phyloP scores from a whole-genome alignment of 2,888 invertebrate genomes.

The Agriotes lineatus region DNA sequence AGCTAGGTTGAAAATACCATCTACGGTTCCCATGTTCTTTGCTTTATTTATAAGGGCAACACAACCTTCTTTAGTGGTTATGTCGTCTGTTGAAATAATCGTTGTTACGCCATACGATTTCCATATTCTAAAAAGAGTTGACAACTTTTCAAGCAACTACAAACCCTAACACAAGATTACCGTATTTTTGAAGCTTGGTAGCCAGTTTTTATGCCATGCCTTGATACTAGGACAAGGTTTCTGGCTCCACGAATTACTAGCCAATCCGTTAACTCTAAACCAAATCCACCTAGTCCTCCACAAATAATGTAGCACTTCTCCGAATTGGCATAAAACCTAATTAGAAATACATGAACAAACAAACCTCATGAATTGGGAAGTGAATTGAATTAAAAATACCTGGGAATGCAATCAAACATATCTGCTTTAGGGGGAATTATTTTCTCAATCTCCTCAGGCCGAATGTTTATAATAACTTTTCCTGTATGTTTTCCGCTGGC shows the following conservation, averaged over 20 bases:
- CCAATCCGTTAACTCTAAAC: conserved; percentile 90
- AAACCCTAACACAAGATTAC: conserved; percentile 60
- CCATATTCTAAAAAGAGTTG: conserved; percentile 74
- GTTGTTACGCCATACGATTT: conserved; percentile 77
- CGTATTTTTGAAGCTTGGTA: conserved; percentile 83
- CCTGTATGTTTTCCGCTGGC: conserved; percentile 84
- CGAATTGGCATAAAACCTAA: conserved; percentile 69
- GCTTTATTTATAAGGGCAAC: conserved; percentile 76
- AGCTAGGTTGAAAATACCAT: conserved; percentile 91
- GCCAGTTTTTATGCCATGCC: conserved; percentile 82
- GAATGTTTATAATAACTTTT: conserved; percentile 71
- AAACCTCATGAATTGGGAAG: conserved; percentile 47
- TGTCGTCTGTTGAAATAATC: conserved; percentile 78
- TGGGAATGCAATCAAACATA: conserved; percentile 43
- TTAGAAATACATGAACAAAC: conserved; percentile 6
- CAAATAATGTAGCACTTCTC: conserved; percentile 73
- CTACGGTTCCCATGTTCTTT: conserved; percentile 75
- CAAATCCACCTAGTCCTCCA: conserved; percentile 93
- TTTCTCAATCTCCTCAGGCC: conserved; percentile 59
- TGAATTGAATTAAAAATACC: conserved; percentile 49
- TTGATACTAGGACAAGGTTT: conserved; percentile 83
- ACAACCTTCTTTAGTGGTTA: conserved; percentile 79
- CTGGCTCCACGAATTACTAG: conserved; percentile 84
- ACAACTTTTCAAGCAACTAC: conserved; percentile 59
- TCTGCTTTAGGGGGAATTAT: conserved; percentile 57